A percentile compares a stretch with the other conserved stretches of the same genome.
These are phyloP conservation scores for Lates japonicus DNA, from an alignment of 2,797 vertebrate genomes.

Conservation along the genomic window DNA sequence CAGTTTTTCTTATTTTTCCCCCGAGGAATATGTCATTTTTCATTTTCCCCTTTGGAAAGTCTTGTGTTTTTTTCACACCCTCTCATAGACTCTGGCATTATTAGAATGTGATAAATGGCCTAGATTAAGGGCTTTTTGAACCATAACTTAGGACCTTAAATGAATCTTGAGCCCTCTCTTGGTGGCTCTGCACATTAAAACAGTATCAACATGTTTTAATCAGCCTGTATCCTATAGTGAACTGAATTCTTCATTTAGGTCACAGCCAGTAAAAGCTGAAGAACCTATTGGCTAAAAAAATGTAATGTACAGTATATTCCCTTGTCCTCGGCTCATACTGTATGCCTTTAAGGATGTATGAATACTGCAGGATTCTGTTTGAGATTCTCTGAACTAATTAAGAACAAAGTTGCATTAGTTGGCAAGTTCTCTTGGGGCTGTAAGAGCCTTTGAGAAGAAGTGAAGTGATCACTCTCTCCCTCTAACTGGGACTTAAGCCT, in stretches of 20 bases:
- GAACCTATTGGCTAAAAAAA: constrained; percentile 58
- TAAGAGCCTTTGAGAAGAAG: constrained; percentile 42
- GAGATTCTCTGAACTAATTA: constrained; percentile 74
- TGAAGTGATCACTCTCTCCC: constrained; percentile 6
- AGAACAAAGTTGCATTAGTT: constrained; percentile 73
- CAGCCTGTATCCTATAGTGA: constrained; percentile 58
- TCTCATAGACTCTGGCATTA: constrained; percentile 30
- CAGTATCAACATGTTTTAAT: constrained; percentile 74
- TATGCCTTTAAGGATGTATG: constrained; percentile 68
- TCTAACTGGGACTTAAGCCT: not conserved
- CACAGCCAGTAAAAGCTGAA: constrained; percentile 52
- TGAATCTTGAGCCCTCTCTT: constrained; percentile 43
- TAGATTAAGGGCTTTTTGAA: constrained; percentile 51
- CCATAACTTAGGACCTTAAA: constrained; percentile 50
- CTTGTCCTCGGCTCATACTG: constrained; percentile 51
- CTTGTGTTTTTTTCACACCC: constrained; percentile 7
- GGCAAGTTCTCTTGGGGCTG: constrained; percentile 46
- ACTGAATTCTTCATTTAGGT: constrained; percentile 71
- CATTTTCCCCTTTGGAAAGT: constrained; percentile 51
- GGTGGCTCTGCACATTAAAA: constrained; percentile 58
- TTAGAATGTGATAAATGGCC: constrained; percentile 61
- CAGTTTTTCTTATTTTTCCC: constrained; percentile 56
- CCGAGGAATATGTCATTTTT: constrained; percentile 65
- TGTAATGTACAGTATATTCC: constrained; percentile 57
- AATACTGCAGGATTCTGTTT: constrained; percentile 66